These are phyloP conservation scores for Erebia aethiops DNA, from an alignment of 2,888 invertebrate genomes.

Conservation along the genomic window DNA sequence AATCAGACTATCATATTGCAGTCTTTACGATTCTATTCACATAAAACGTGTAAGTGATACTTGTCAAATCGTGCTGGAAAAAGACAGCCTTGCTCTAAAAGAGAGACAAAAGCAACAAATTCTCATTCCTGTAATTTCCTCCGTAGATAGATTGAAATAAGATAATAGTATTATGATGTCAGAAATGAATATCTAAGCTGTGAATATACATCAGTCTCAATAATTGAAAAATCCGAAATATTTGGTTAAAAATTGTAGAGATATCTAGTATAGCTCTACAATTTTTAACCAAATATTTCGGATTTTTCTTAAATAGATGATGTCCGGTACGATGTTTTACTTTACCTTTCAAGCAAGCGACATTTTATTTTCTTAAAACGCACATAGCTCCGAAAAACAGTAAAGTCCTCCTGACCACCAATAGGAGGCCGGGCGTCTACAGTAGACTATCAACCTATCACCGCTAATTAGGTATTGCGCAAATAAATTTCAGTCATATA, in stretches of 20 bases:
- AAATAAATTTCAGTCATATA: background rate
- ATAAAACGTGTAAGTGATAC: slow-evolving; percentile 53
- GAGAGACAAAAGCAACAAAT: slow-evolving; percentile 13
- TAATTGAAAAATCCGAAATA: no score
- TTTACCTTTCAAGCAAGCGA: no score
- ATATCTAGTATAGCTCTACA: no score
- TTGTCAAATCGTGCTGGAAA: slow-evolving; percentile 48
- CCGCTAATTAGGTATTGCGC: background rate
- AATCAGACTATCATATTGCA: slow-evolving; percentile 46
- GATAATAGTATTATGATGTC: background rate
- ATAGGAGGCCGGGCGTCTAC: no score
- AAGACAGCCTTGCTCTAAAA: slow-evolving; percentile 19
- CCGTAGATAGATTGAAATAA: background rate
- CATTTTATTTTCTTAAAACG: no score
- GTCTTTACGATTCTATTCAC: slow-evolving; percentile 42
- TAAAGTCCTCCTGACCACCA: no score
- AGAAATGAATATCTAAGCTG: background rate
- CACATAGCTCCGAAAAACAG: no score
- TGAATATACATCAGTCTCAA: background rate
- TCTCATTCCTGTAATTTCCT: background rate
- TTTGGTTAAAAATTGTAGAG: background rate
- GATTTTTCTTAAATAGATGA: no score
- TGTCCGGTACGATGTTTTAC: no score
- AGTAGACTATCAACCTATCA: background rate
- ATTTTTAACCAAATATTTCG: no score